Conservation (phyloP, 2,888 invertebrate genomes). For the Ectemnius cavifrons region DNA sequence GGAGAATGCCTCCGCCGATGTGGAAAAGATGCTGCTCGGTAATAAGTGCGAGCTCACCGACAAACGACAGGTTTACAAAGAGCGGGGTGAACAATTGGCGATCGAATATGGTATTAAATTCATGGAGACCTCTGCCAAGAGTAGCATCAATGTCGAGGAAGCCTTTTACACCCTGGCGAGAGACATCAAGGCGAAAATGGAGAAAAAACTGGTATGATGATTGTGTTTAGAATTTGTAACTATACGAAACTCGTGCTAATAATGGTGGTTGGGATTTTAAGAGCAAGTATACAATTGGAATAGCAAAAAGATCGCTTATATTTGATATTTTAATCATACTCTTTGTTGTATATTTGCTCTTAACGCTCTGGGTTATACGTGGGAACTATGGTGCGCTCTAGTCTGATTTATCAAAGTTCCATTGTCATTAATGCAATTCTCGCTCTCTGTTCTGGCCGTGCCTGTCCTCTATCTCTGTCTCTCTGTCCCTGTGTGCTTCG, state of each 20-base stretch:
- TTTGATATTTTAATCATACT: too few relatives aligned
- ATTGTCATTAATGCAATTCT: not conserved
- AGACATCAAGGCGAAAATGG: conserved; percentile 99
- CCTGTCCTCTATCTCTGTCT: too few relatives aligned
- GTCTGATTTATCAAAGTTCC: too few relatives aligned
- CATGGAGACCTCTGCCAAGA: conserved; percentile 99
- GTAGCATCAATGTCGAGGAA: conserved; percentile 97
- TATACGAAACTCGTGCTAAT: too few relatives aligned
- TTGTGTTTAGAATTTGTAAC: too few relatives aligned
- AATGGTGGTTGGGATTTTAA: too few relatives aligned
- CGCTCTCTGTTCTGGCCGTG: not conserved
- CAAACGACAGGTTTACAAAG: conserved; percentile 95
- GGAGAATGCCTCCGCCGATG: conserved; percentile 99
- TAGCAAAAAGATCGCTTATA: too few relatives aligned
- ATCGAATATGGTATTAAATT: conserved; percentile 99
- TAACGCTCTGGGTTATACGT: too few relatives aligned
- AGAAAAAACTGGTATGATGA: conserved; percentile 94
- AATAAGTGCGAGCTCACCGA: conserved; percentile 99
- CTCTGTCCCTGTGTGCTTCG: too few relatives aligned
- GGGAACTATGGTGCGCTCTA: too few relatives aligned
- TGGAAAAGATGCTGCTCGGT: conserved; percentile 99
- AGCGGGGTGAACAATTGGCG: conserved; percentile 97
- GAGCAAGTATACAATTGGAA: too few relatives aligned
- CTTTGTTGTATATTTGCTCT: too few relatives aligned
- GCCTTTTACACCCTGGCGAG: conserved; percentile 98